A percentile compares a stretch with the other conserved stretches of the same genome.
Conservation (phyloP, 2,888 invertebrate species). For the Pseudococcus jackbeardsleyi region DNA sequence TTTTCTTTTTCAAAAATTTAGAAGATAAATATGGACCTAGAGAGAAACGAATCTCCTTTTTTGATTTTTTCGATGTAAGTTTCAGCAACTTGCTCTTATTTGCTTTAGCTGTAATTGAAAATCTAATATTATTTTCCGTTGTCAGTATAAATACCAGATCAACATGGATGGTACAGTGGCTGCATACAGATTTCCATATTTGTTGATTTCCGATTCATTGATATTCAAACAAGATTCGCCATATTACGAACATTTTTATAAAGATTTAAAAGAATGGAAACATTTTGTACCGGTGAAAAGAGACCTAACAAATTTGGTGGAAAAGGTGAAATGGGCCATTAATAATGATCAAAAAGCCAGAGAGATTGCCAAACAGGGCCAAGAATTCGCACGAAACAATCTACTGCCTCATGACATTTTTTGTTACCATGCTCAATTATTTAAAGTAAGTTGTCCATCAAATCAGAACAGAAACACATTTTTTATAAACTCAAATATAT, state of each 20-base stretch:
- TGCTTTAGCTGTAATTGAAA: neutral
- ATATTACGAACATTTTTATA: slow-evolving; percentile 96
- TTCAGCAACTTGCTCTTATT: too few species aligned
- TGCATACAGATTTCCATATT: slow-evolving; percentile 92
- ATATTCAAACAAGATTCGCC: slow-evolving; percentile 93
- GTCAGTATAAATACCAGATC: slow-evolving; percentile 94
- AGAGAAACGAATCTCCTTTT: slow-evolving; percentile 87
- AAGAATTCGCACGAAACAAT: slow-evolving; percentile 81
- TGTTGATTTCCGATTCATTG: slow-evolving; percentile 88
- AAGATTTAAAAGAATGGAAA: slow-evolving; percentile 78
- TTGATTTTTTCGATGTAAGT: slow-evolving; percentile 91
- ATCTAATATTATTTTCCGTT: neutral
- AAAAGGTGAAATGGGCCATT: slow-evolving; percentile 83
- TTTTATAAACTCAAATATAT: slow-evolving; percentile 33
- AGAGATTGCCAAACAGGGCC: slow-evolving; percentile 78
- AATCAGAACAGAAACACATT: neutral
- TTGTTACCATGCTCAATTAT: slow-evolving; percentile 86
- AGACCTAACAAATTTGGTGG: slow-evolving; percentile 85
- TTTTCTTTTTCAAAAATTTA: slow-evolving; percentile 93
- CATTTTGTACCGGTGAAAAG: slow-evolving; percentile 88
- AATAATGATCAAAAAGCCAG: slow-evolving; percentile 79
- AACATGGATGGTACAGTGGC: slow-evolving; percentile 97
- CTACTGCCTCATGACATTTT: slow-evolving; percentile 87
- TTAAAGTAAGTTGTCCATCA: slow-evolving; percentile 72
- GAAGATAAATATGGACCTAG: slow-evolving; percentile 89